phyloP scores from a whole-genome alignment of 2,888 invertebrate genomes.

The Aelia acuminata region DNA sequence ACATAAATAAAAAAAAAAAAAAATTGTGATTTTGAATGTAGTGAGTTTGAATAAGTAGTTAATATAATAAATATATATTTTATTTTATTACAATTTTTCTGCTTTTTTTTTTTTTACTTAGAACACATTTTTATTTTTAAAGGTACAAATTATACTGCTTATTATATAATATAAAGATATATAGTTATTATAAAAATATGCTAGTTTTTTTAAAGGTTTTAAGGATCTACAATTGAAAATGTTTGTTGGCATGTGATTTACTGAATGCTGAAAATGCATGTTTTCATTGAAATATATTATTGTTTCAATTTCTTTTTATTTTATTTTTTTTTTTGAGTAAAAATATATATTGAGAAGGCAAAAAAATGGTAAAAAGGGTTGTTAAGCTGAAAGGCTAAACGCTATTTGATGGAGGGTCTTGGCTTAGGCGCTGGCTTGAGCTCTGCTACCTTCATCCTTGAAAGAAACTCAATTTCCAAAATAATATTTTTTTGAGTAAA shows the following conservation, averaged over 20 bases:
- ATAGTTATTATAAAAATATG: neutral
- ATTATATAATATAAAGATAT: neutral
- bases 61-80: neutral
- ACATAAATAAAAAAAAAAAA: neutral
- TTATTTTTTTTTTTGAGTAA: neutral
- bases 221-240: neutral
- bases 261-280: constrained; percentile 5
- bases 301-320: neutral
- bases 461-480: neutral
- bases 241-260: constrained; percentile 6
- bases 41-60: neutral
- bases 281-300: neutral
- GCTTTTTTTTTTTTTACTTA: neutral
- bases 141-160: neutral
- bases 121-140: neutral
- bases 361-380: neutral
- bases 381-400: neutral
- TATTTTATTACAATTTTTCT: neutral
- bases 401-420: neutral
- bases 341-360: neutral
- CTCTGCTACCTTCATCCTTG: neutral
- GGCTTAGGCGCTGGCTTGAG: constrained; percentile 12
- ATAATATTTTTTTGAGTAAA: neutral
- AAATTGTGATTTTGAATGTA: constrained; percentile 31
- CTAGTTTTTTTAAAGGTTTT: neutral